These are phyloP conservation scores for Tipula unca DNA, from an alignment of 2,888 invertebrate species.

Conservation along the genomic window DNA sequence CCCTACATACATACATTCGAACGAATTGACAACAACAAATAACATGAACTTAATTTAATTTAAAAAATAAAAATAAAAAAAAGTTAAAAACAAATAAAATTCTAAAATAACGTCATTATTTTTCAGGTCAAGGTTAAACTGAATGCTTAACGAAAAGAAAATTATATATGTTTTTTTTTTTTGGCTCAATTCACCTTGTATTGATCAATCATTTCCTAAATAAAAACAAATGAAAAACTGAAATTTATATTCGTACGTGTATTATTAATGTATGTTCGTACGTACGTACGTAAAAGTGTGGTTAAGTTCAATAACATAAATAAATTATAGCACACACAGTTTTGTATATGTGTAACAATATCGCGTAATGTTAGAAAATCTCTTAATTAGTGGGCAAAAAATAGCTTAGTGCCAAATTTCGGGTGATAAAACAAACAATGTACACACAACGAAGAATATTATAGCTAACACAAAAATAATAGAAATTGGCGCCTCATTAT, in stretches of 20 bases:
- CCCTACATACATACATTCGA: neutral
- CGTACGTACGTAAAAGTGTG: neutral
- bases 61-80: neutral
- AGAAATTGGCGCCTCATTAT: constrained; percentile 8
- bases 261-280: no score
- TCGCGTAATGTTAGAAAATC: neutral
- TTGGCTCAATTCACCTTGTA: neutral
- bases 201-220: constrained; percentile 3
- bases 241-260: neutral
- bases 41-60: neutral
- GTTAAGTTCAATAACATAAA: neutral
- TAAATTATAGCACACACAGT: neutral
- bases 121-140: neutral
- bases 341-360: neutral
- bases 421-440: neutral
- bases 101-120: neutral
- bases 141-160: neutral
- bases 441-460: neutral
- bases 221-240: neutral
- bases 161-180: neutral
- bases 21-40: neutral
- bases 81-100: neutral
- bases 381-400: neutral
- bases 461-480: neutral
- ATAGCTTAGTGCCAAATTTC: neutral